Percentiles rank a stretch among this genome's conserved stretches.
Conservation (phyloP, 2,888 invertebrate species). For the Epinotia ramella region DNA sequence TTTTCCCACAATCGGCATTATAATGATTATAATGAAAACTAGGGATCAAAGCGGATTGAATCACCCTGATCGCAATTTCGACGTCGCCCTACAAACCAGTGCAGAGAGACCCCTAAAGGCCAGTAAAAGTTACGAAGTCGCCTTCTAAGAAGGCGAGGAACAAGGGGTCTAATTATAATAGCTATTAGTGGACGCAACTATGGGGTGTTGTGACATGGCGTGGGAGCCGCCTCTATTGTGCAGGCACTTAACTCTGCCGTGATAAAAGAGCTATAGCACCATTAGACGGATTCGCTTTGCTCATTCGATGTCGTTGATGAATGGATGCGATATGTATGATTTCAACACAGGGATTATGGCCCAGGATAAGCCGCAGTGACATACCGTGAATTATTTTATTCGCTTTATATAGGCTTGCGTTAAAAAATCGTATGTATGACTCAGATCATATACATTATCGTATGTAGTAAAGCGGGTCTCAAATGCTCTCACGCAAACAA, state of each 20-base stretch:
- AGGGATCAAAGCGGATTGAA: constrained; percentile 76
- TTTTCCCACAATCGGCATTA: constrained; percentile 81
- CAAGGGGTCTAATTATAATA: constrained; percentile 54
- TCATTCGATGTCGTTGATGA: constrained; percentile 79
- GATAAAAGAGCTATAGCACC: constrained; percentile 82
- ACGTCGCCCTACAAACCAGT: constrained; percentile 60
- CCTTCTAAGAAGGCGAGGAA: constrained; percentile 44
- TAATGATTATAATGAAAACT: constrained; percentile 71
- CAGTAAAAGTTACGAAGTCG: constrained; percentile 10
- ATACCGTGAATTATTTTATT: constrained; percentile 13
- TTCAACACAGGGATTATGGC: constrained; percentile 59
- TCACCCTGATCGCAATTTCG: constrained; percentile 70
- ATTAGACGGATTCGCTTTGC: constrained; percentile 83
- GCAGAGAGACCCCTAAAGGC: constrained; percentile 55
- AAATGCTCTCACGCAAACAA: constrained; percentile 32
- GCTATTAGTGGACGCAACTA: constrained; percentile 55
- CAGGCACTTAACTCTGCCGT: constrained; percentile 78
- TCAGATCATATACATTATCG: too few species aligned
- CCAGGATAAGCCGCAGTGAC: constrained; percentile 12
- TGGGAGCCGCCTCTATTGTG: constrained; percentile 82
- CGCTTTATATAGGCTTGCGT: neutral
- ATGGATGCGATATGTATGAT: constrained; percentile 79
- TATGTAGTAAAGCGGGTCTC: constrained; percentile 3
- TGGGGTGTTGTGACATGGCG: constrained; percentile 83
- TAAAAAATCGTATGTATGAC: too few species aligned